Conservation (phyloP, 2,797 vertebrate genomes). For the Cercopithecus petaurista region DNA sequence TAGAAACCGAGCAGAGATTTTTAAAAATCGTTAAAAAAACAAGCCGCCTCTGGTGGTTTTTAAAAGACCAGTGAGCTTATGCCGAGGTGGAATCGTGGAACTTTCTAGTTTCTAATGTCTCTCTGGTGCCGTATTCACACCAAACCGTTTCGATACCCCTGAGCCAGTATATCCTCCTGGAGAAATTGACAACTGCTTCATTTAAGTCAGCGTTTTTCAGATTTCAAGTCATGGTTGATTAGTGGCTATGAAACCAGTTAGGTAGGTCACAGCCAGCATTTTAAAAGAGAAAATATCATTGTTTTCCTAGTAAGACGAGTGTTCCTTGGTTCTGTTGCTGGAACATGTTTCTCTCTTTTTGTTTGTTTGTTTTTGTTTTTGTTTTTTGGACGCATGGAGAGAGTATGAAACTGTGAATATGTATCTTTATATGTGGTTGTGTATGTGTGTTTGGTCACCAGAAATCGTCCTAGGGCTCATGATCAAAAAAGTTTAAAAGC, state of each 20-base stretch:
- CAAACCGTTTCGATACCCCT: background rate
- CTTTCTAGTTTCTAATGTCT: background rate
- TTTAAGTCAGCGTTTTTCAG: background rate
- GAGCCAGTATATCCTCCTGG: background rate
- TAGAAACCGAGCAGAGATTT: background rate
- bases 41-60: background rate
- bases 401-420: too few relatives aligned
- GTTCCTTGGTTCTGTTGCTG: background rate
- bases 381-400: too few relatives aligned
- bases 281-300: background rate
- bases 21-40: background rate
- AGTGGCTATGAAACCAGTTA: background rate
- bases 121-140: background rate
- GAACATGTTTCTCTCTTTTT: background rate
- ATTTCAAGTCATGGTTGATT: background rate
- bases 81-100: background rate
- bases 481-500: background rate
- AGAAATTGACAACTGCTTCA: background rate
- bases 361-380: too few relatives aligned
- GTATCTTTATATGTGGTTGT: background rate
- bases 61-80: background rate
- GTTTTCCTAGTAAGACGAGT: background rate
- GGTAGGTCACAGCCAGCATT: background rate
- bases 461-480: too few relatives aligned
- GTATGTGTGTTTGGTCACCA: background rate